A percentile compares a stretch with the other conserved stretches of the same genome.
Evolutionary conservation across 2,888 invertebrate species (phyloP).

Genomic region (Drosophila mimica): DNA sequence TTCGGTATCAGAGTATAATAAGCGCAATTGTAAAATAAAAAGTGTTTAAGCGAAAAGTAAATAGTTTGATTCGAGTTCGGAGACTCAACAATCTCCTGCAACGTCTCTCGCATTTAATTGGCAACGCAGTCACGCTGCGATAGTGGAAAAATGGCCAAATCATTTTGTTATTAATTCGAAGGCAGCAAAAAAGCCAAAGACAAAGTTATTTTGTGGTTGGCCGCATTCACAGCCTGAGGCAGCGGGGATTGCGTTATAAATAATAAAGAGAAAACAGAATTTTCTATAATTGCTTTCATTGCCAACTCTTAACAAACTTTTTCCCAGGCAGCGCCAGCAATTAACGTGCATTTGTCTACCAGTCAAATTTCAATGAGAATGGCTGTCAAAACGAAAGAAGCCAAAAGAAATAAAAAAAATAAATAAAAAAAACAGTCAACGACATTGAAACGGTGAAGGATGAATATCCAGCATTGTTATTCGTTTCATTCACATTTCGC

Average conservation of each 20-base stretch:
- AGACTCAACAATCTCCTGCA: not conserved
- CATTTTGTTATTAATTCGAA: constrained; percentile 45
- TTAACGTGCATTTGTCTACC: constrained; percentile 56
- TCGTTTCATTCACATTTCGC: constrained; percentile 1
- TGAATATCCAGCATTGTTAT: constrained; percentile 6
- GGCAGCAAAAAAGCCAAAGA: constrained; percentile 17
- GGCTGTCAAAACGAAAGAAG: constrained; percentile 10
- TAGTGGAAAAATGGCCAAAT: constrained; percentile 17
- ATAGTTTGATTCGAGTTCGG: not conserved
- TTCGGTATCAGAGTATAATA: not conserved
- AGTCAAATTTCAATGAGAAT: constrained; percentile 40
- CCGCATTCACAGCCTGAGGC: not conserved
- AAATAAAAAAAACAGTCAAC: constrained; percentile 6
- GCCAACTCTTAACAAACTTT: constrained; percentile 6
- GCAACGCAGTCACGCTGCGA: constrained; percentile 54
- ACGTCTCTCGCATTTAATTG: constrained; percentile 42
- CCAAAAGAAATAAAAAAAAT: not conserved
- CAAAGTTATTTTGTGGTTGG: constrained; percentile 15
- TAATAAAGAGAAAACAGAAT: constrained; percentile 1
- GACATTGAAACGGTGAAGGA: constrained; percentile 1
- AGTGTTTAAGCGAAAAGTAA: not conserved
- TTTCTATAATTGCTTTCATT: constrained; percentile 10
- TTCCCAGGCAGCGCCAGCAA: constrained; percentile 23
- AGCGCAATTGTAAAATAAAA: not conserved
- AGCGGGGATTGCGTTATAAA: not conserved